Percentiles rank a stretch among this genome's conserved stretches.
Conservation (phyloP, 2,113 vertebrate species). For the Tapirus terrestris region DNA sequence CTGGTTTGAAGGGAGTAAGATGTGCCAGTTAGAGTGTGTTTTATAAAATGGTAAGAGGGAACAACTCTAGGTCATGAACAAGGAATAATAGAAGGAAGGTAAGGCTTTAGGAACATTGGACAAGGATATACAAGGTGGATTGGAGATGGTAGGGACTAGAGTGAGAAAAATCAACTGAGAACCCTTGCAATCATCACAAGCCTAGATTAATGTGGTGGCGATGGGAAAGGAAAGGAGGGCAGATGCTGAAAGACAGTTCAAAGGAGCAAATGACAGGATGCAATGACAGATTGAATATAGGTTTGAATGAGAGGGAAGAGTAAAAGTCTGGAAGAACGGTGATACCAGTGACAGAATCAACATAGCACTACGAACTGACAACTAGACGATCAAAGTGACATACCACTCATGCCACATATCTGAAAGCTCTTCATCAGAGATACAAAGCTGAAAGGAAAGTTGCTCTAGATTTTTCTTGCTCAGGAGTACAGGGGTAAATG, state of each 20-base stretch:
- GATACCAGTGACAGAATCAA: constrained; percentile 61
- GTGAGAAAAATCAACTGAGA: neutral
- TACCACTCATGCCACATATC: constrained; percentile 26
- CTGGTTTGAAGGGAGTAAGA: neutral
- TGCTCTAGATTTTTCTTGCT: constrained; percentile 42
- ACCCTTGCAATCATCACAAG: neutral
- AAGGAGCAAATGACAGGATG: constrained; percentile 51
- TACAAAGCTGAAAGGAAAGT: constrained; percentile 44
- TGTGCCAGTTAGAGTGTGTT: neutral
- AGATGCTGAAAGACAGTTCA: constrained; percentile 50
- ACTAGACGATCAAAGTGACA: constrained; percentile 66
- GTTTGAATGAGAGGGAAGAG: constrained; percentile 53
- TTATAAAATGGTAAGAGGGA: neutral
- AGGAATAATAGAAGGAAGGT: neutral
- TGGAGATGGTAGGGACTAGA: neutral
- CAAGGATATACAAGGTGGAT: neutral
- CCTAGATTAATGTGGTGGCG: neutral
- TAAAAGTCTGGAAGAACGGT: constrained; percentile 34
- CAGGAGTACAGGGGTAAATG: constrained; percentile 52
- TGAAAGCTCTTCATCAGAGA: constrained; percentile 62
- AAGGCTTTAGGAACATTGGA: neutral
- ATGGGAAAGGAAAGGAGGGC: neutral
- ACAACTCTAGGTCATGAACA: neutral
- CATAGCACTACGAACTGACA: constrained; percentile 50
- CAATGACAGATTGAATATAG: constrained; percentile 51